phyloP scores from a whole-genome alignment of 1,140 invertebrate genomes.

The Cryptotermes secundus region DNA sequence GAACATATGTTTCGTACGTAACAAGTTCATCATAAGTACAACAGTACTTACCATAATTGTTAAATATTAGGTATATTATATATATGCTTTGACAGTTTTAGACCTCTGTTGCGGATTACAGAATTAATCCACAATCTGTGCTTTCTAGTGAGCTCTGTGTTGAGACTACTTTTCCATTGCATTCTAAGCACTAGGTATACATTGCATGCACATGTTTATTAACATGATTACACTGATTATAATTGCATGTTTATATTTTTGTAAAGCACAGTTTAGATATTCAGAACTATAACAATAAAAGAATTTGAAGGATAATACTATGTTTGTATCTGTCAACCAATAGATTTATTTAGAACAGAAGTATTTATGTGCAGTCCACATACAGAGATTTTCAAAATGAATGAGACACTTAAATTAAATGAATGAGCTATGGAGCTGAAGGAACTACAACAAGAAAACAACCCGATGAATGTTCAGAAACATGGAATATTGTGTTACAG shows the following conservation, averaged over 20 bases:
- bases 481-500: too few species aligned
- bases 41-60: neutral
- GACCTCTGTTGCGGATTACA: neutral
- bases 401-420: too few species aligned
- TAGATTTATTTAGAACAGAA: too few species aligned
- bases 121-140: neutral
- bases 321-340: neutral
- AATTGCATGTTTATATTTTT: conserved; percentile 19
- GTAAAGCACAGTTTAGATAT: neutral
- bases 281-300: neutral
- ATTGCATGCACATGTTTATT: neutral
- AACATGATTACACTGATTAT: neutral
- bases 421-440: too few species aligned
- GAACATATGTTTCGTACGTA: neutral
- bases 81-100: neutral
- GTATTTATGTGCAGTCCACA: too few species aligned
- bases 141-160: too few species aligned
- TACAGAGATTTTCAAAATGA: too few species aligned
- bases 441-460: too few species aligned
- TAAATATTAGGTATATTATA: neutral
- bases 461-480: too few species aligned
- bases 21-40: neutral
- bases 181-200: neutral
- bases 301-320: neutral
- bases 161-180: neutral